Base-by-base conservation (phyloP, 2,888 invertebrate genomes). In the Dione vanillae region DNA sequence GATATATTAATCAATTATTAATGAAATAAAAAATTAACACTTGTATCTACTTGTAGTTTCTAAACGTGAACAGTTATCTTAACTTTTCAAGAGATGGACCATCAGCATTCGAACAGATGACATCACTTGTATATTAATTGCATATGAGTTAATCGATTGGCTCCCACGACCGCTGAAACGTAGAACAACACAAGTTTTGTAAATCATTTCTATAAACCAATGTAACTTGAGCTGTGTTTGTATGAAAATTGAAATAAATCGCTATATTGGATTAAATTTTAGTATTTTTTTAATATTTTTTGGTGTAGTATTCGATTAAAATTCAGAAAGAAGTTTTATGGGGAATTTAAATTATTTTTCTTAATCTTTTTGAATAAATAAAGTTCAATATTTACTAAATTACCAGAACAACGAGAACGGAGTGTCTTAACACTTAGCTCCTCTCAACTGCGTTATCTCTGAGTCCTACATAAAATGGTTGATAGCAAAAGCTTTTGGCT, bases 111-210 rank as follows among this genome's bases (percentile, higher is more conserved):
- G 72, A 68, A 79, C 88, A 88, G 74, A 83, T 89, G 89, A 85
- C 85, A 84, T 84, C 89, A 87, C 87, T 88, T 82, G 85, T 84
- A 77, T 80, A 81, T 79, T 83, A 82, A 82, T 83, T 82, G 81
- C 80, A 75, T 76, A 76, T 76, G 76, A 79, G 77, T 80, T 83
- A 82, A 88, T 87, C 88, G 87, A 87, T 88, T 74, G 84, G 84
- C 85, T 90, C 90, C 90, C 90, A 89, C 89, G 90, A 80, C 78
- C 78, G 73, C 74, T 72, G 66, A 41, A 69, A 70, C 65, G 54
- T 0, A 16, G 12, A n/a, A 8, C 70, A 40, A 71, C 70, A 47
- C 65, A 72, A 72, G 74, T 71, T 27, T 49, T 51, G 12, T 37
- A 35, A 12, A 37, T 19, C 10, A 64, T 40, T 51, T 16, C 12